Base-by-base conservation (phyloP, 2,797 vertebrate genomes). In the Tinamus major region DNA sequence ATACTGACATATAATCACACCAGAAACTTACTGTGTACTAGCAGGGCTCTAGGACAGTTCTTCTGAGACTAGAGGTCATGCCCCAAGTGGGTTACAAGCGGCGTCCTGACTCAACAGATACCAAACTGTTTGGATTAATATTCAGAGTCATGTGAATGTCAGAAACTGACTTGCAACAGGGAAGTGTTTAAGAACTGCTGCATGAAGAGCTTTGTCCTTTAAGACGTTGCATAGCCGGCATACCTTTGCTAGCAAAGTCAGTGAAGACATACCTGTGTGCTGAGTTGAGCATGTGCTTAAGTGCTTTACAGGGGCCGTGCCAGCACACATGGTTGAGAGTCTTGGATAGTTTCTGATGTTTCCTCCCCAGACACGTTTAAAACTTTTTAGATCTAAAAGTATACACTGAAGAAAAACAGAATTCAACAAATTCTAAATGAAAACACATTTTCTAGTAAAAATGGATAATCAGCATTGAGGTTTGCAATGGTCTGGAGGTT, bases 81-180 rank as follows among this genome's bases (percentile, higher is more conserved):
- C 83, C 80, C 80, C 94, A 71, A 77, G 92, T 79, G 55, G 37
- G 42, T 86, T 95, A 65, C 37, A 69, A 93, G 51, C 48, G 71
- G 80, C 39, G 3, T 93, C 91, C 92, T 96, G 94, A 95, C 94
- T 95, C 93, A 96, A 94, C 88, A 96, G 93, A 91, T 92, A 92
- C 93, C 69, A 39, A 91, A 92, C 33, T 74, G n/a, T 82, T 93
- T 90, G 71, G 59, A 79, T 85, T 90, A 91, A 85, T 85, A 90
- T 94, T 93, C 86, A 89, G 58, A 94, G 83, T 88, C 58, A 92
- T 62, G 44, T 87, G 90, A 91, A 79, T 85, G 80, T 80, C 75
- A 95, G 92, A 93, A 95, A 90, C 44, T 48, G 77, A 77, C 17
- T 93, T 96, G 71, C 85, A 93, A 90, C 41, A 95, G 64, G 92